phyloP scores from a whole-genome alignment of 1,140 invertebrate species.

The Condylostylus longicornis region DNA sequence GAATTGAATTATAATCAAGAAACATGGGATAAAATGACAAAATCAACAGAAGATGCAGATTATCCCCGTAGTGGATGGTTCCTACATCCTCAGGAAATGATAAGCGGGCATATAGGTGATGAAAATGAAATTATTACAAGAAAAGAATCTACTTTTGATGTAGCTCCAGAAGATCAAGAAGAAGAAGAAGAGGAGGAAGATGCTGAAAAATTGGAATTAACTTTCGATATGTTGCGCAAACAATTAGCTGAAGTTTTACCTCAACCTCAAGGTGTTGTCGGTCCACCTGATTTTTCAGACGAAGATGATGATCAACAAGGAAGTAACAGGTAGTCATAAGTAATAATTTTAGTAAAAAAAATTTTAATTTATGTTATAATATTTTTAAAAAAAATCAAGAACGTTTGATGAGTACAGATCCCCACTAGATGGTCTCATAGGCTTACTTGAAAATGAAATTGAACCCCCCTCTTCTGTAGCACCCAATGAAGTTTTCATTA shows the following conservation, averaged over 20 bases:
- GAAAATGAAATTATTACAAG: too few relatives aligned
- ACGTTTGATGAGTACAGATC: constrained; percentile 1
- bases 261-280: constrained; percentile 4
- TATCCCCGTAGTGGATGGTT: constrained; percentile 1
- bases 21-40: constrained; percentile 5
- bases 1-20: constrained; percentile 5
- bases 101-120: neutral
- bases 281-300: constrained; percentile 2
- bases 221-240: constrained; percentile 4
- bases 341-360: neutral
- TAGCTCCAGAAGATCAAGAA: neutral
- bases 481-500: constrained; percentile 5
- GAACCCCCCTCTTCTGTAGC: too few relatives aligned
- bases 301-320: constrained; percentile 5
- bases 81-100: constrained; percentile 6
- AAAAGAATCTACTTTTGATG: constrained; percentile 4
- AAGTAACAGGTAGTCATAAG: neutral
- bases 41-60: neutral
- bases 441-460: neutral
- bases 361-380: neutral
- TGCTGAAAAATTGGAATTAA: constrained; percentile 2
- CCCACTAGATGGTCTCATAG: neutral
- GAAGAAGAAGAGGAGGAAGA: too few relatives aligned
- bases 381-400: neutral
- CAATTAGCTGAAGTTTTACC: constrained; percentile 7